Evolutionary conservation across 2,888 invertebrate genomes (phyloP).

Genomic region (Platycheirus rosarum): DNA sequence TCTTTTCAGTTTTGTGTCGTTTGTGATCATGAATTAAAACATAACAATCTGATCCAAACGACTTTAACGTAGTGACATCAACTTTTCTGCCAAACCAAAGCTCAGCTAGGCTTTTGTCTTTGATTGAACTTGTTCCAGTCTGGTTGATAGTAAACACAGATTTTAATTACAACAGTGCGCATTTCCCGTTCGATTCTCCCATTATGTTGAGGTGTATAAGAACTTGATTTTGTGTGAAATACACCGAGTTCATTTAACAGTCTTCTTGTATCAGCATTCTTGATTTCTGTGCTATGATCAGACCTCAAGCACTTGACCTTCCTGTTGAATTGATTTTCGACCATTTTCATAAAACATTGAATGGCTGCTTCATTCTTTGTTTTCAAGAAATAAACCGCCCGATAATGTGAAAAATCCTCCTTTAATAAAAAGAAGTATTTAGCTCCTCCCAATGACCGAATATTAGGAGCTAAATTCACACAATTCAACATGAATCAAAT

Average conservation of each 20-base stretch:
- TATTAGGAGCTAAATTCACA: constrained; percentile 23
- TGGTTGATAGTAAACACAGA: constrained; percentile 78
- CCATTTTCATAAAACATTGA: constrained; percentile 10
- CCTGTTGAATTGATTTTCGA: constrained; percentile 13
- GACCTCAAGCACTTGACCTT: constrained; percentile 9
- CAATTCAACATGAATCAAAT: constrained; percentile 8
- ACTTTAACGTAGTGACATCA: constrained; percentile 25
- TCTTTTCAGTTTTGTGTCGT: constrained; percentile 11
- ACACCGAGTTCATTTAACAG: constrained; percentile 13
- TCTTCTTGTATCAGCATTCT: not conserved
- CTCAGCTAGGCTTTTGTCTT: constrained; percentile 72
- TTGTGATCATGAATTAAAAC: constrained; percentile 1
- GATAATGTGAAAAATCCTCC: constrained; percentile 8
- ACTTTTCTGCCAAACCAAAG: constrained; percentile 71
- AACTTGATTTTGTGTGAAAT: constrained; percentile 16
- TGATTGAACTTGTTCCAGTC: constrained; percentile 65
- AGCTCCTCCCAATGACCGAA: constrained; percentile 10
- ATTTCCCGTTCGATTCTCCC: constrained; percentile 38
- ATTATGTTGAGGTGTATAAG: constrained; percentile 51
- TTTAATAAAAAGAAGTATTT: constrained; percentile 17
- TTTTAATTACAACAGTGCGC: constrained; percentile 49
- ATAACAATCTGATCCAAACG: constrained; percentile 34
- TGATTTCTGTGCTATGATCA: constrained; percentile 14
- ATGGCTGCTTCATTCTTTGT: constrained; percentile 14
- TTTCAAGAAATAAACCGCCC: constrained; percentile 18